phyloP scores from a whole-genome alignment of 2,888 invertebrate species.

The Drosophila flavopinicola region DNA sequence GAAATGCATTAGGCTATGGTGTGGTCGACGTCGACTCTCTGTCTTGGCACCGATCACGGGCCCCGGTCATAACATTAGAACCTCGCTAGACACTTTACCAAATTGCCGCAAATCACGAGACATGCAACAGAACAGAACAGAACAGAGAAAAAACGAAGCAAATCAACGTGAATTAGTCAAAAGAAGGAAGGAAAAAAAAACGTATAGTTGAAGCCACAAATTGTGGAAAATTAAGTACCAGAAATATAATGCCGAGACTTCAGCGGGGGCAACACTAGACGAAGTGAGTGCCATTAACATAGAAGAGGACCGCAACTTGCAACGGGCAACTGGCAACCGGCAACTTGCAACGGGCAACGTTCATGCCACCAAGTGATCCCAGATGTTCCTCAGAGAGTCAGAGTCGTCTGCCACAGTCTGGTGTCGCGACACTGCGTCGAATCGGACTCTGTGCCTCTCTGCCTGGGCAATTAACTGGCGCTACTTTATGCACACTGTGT shows the following conservation, averaged over 20 bases:
- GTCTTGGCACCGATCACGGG: constrained; percentile 2
- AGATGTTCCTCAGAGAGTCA: constrained; percentile 34
- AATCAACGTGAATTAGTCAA: constrained; percentile 70
- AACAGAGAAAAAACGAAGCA: constrained; percentile 19
- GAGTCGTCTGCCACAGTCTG: too few species aligned
- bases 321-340: background rate
- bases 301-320: constrained; percentile 26
- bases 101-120: constrained; percentile 77
- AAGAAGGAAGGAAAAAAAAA: constrained; percentile 14
- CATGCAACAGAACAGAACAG: constrained; percentile 21
- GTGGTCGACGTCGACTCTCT: constrained; percentile 34
- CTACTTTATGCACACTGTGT: constrained; percentile 41
- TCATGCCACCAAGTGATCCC: constrained; percentile 39
- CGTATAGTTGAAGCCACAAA: constrained; percentile 58
- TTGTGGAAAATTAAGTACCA: constrained; percentile 67
- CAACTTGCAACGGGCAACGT: background rate
- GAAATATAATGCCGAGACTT: constrained; percentile 11
- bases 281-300: constrained; percentile 64
- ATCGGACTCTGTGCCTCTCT: constrained; percentile 23
- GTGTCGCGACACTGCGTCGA: constrained; percentile 57
- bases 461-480: constrained; percentile 67
- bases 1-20: constrained; percentile 64
- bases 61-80: constrained; percentile 76
- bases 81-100: constrained; percentile 79
- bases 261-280: constrained; percentile 35